Evolutionary conservation across 1,140 invertebrate genomes (phyloP).

Genomic region (Ceratina calcarata): DNA sequence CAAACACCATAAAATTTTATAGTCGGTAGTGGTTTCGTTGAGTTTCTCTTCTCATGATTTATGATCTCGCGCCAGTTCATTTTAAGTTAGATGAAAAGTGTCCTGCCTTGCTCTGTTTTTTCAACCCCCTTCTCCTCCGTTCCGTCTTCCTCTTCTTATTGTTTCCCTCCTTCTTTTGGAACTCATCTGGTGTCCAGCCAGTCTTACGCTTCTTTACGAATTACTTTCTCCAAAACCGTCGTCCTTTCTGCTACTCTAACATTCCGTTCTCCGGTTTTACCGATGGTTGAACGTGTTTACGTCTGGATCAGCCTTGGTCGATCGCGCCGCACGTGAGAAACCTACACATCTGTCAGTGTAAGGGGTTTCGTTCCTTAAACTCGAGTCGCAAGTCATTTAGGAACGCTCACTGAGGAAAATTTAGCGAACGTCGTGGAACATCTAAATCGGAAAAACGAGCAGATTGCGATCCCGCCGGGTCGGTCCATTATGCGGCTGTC

Average conservation of each 20-base stretch:
- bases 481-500: slow-evolving; percentile 58
- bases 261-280: too few species aligned
- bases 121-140: not conserved
- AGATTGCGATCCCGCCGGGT: slow-evolving; percentile 29
- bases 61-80: slow-evolving; percentile 52
- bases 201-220: too few species aligned
- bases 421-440: slow-evolving; percentile 8
- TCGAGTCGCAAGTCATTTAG: not conserved
- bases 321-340: not conserved
- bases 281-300: too few species aligned
- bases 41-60: slow-evolving; percentile 66
- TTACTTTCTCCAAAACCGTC: too few species aligned
- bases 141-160: not conserved
- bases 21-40: slow-evolving; percentile 68
- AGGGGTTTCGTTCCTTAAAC: not conserved
- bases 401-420: not conserved
- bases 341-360: too few species aligned
- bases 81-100: slow-evolving; percentile 24
- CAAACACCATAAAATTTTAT: slow-evolving; percentile 71
- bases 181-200: too few species aligned
- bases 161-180: too few species aligned
- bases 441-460: slow-evolving; percentile 46
- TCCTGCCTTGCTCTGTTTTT: slow-evolving; percentile 15
- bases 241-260: too few species aligned
- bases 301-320: not conserved